Evolutionary conservation across 2,797 vertebrate genomes (phyloP), one percentile per base, ranked within the genome.

Genomic region (Gymnoscopelus microlampas): DNA sequence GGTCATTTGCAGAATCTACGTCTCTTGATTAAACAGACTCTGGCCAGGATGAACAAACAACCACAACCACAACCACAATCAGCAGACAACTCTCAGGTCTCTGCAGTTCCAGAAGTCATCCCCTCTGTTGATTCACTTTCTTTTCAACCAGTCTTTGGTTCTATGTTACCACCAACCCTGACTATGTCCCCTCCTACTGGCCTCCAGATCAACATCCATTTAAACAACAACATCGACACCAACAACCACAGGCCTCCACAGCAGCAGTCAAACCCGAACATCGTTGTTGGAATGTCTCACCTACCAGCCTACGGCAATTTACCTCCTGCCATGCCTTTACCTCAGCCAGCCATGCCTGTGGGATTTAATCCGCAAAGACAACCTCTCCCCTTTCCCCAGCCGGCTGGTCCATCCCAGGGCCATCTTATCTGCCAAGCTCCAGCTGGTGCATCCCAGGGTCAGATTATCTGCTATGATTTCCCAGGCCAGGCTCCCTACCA

Each of bases 21-120:
- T 14, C 8, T 14, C 24, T 13, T 70, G 48, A 44, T 68, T 23
- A 55, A 26, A 35, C 13, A 60, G 24, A 64, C 35, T 51, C 61
- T 69, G 10, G 32, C 35, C 6, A 60, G 5, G 13, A n/a, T 60
- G 6, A 50, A 53, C 10, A n/a, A 32, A 0, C 14, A 19, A 63
- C 39, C 39, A 44, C 39, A 19, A 63, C 39, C 39, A 44, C 39
- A 44, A 44, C 39, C 39, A 44, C 39, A 44, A 10, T 44, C 39
- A 44, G 39, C 39, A 44, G 39, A 44, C 39, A 44, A 10, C 39
- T 44, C 7, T 44, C 39, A 44, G 39, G 39, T 44, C 39, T 44
- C 5, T 10, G 2, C 39, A 9, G 39, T 24, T 32, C 13, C 9
- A 44, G 26, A 26, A 11, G 14, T 29, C 23, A 58, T 15, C 35